Conservation (phyloP, 2,797 vertebrate genomes). For the Anisognathus igniventris region DNA sequence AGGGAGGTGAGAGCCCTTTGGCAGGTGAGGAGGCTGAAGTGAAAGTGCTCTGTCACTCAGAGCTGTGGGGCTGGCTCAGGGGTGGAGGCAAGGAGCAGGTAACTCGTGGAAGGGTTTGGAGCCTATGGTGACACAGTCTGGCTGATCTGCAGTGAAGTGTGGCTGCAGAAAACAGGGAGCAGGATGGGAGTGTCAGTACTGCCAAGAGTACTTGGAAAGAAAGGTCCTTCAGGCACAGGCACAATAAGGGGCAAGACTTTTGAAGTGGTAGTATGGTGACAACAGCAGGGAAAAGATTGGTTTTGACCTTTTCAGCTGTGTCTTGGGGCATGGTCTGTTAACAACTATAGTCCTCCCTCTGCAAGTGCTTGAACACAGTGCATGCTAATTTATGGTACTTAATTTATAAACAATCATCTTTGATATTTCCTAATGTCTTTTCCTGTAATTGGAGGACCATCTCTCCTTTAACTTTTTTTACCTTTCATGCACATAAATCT, state of each 20-base stretch:
- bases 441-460: background rate
- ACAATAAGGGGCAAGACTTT: background rate
- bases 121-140: background rate
- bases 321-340: background rate
- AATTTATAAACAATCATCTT: background rate
- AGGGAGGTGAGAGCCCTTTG: fast-evolving
- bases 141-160: background rate
- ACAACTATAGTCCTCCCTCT: background rate
- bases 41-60: background rate
- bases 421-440: background rate
- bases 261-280: background rate
- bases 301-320: background rate
- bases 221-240: background rate
- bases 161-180: background rate
- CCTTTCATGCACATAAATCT: background rate
- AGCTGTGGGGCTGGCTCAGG: background rate
- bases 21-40: background rate
- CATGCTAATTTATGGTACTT: background rate
- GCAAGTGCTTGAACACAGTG: background rate
- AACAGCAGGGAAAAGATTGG: background rate
- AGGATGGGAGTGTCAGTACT: background rate
- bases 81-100: background rate
- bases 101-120: background rate
- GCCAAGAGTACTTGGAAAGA: background rate
- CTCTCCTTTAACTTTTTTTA: background rate